A percentile compares a stretch with the other conserved stretches of the same genome.
phyloP scores from a whole-genome alignment of 2,113 vertebrate genomes.

The Pachyramphus minor region DNA sequence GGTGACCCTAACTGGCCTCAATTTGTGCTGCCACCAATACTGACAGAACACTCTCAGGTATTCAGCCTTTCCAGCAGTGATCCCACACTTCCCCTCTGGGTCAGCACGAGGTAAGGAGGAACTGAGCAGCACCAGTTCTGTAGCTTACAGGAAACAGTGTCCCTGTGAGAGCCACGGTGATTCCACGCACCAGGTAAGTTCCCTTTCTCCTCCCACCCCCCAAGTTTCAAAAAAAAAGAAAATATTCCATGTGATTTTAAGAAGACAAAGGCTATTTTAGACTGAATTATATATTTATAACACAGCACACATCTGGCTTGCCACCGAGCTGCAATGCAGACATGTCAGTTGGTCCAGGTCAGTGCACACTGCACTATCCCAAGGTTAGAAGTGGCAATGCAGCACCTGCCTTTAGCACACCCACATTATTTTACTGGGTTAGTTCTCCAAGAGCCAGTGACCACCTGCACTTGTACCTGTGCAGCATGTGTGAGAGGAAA shows the following conservation, averaged over 20 bases:
- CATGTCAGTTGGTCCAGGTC: no score
- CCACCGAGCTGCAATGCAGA: neutral
- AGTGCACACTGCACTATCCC: neutral
- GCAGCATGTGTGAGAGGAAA: rapidly evolving
- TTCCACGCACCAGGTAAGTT: neutral
- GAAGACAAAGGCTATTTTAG: neutral
- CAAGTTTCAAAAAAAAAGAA: neutral
- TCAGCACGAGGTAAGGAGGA: neutral
- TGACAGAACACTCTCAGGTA: no score
- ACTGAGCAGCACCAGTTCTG: rapidly evolving
- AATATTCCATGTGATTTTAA: neutral
- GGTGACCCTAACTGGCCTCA: neutral
- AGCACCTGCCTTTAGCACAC: neutral
- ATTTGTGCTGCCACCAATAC: neutral
- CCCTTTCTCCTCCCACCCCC: neutral
- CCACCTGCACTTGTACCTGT: neutral
- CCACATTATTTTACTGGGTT: rapidly evolving
- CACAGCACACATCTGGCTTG: neutral
- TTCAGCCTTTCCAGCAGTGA: neutral
- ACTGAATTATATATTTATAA: neutral
- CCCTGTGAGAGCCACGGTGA: neutral
- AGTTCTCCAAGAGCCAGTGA: neutral
- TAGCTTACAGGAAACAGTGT: neutral
- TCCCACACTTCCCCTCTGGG: neutral
- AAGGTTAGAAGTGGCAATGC: neutral